Evolutionary conservation across 1,140 invertebrate species (phyloP).

Genomic region (Caerostris darwini): DNA sequence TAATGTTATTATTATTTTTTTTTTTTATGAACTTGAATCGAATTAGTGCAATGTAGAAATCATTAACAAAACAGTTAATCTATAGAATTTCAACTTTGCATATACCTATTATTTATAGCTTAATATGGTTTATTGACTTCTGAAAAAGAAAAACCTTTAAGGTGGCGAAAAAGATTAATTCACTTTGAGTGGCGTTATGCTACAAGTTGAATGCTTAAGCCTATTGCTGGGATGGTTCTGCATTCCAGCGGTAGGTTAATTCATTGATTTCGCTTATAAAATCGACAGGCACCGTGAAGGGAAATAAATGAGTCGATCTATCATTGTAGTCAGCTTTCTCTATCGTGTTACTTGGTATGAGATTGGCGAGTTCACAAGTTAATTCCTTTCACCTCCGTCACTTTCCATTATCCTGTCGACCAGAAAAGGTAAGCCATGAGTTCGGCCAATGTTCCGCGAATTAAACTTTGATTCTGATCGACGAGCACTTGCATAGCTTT

Average conservation of each 20-base stretch:
- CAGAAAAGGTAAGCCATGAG: background rate
- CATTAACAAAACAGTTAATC: too few relatives aligned
- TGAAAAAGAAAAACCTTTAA: too few relatives aligned
- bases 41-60: too few relatives aligned
- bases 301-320: conserved; percentile 29
- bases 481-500: background rate
- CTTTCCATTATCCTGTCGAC: background rate
- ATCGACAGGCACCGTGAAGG: background rate
- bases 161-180: background rate
- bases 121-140: background rate
- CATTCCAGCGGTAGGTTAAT: background rate
- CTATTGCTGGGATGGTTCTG: background rate
- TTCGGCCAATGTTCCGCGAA: background rate
- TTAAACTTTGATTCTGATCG: background rate
- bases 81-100: too few relatives aligned
- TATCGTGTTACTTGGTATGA: background rate
- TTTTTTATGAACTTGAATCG: too few relatives aligned
- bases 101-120: too few relatives aligned
- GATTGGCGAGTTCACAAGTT: background rate
- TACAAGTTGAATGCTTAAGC: background rate
- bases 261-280: conserved; percentile 29
- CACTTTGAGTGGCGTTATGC: background rate
- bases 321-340: background rate
- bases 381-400: background rate
- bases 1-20: too few relatives aligned